Percentiles rank a stretch among this genome's conserved stretches.
These are phyloP conservation scores for Dendrolimus punctatus DNA, from an alignment of 1,140 invertebrate species.

Conservation along the genomic window DNA sequence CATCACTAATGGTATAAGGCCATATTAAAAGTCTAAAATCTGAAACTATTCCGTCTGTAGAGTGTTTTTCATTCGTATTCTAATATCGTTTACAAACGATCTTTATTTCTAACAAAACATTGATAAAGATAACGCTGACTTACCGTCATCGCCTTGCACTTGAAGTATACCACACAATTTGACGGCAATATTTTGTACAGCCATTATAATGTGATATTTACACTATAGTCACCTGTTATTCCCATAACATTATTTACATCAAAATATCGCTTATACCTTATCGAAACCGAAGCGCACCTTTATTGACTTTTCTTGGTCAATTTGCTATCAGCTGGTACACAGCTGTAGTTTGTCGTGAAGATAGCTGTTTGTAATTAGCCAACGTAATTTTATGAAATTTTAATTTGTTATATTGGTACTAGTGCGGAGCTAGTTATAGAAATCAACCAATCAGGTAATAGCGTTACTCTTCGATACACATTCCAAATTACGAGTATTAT, in stretches of 20 bases:
- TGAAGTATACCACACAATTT: slow-evolving; percentile 65
- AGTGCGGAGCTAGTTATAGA: slow-evolving; percentile 18
- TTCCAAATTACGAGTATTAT: slow-evolving; percentile 12
- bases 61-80: too few relatives aligned
- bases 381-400: slow-evolving; percentile 27
- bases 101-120: slow-evolving; percentile 2
- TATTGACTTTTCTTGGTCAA: slow-evolving; percentile 56
- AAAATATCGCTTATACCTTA: slow-evolving; percentile 23
- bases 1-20: too few relatives aligned
- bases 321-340: slow-evolving; percentile 66
- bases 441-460: slow-evolving; percentile 31
- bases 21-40: too few relatives aligned
- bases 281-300: slow-evolving; percentile 30
- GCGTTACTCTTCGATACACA: slow-evolving; percentile 15
- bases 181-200: slow-evolving; percentile 61
- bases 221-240: slow-evolving; percentile 23
- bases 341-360: slow-evolving; percentile 56
- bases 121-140: slow-evolving; percentile 8
- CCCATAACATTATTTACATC: slow-evolving; percentile 25
- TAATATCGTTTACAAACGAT: too few relatives aligned
- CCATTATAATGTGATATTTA: slow-evolving; percentile 27
- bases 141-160: slow-evolving; percentile 47
- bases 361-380: slow-evolving; percentile 30
- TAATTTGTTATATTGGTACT: slow-evolving; percentile 15
- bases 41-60: too few relatives aligned